Conservation (phyloP, 2,888 invertebrate species). For the Pediacus dermestoides region DNA sequence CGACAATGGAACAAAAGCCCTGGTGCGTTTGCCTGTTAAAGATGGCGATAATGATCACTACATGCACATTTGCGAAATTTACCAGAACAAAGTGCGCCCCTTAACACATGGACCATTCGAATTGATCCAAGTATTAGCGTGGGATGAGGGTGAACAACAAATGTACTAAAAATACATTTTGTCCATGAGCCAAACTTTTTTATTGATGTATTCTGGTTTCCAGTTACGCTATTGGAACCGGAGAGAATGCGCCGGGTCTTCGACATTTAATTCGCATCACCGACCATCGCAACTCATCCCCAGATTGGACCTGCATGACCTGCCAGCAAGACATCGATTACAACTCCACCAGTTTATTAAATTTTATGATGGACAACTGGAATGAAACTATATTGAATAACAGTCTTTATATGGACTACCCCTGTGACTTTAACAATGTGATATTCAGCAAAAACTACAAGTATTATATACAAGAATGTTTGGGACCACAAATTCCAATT, state of each 20-base stretch:
- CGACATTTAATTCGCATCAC: conserved; percentile 76
- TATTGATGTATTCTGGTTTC: conserved; percentile 20
- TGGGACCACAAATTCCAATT: conserved; percentile 72
- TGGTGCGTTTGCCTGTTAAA: conserved; percentile 59
- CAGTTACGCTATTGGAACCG: conserved; percentile 80
- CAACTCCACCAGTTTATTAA: conserved; percentile 41
- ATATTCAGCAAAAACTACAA: conserved; percentile 57
- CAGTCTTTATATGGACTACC: conserved; percentile 43
- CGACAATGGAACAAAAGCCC: conserved; percentile 45
- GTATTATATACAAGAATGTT: conserved; percentile 70
- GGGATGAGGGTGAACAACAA: conserved; percentile 69
- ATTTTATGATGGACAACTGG: conserved; percentile 16
- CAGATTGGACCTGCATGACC: conserved; percentile 58
- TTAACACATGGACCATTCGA: conserved; percentile 74
- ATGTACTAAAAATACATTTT: conserved; percentile 51
- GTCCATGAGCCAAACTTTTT: conserved; percentile 47
- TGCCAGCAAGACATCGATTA: conserved; percentile 51
- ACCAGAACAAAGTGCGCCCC: conserved; percentile 47
- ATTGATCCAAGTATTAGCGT: conserved; percentile 68
- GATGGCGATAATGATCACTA: conserved; percentile 62
- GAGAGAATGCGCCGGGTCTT: conserved; percentile 72
- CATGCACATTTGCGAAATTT: conserved; percentile 54
- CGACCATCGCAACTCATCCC: conserved; percentile 46
- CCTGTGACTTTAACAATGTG: conserved; percentile 59
- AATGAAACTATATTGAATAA: conserved; percentile 51